A percentile compares a stretch with the other conserved stretches of the same genome.
Conservation (phyloP, 2,888 invertebrate genomes). For the Isoperla grammatica region DNA sequence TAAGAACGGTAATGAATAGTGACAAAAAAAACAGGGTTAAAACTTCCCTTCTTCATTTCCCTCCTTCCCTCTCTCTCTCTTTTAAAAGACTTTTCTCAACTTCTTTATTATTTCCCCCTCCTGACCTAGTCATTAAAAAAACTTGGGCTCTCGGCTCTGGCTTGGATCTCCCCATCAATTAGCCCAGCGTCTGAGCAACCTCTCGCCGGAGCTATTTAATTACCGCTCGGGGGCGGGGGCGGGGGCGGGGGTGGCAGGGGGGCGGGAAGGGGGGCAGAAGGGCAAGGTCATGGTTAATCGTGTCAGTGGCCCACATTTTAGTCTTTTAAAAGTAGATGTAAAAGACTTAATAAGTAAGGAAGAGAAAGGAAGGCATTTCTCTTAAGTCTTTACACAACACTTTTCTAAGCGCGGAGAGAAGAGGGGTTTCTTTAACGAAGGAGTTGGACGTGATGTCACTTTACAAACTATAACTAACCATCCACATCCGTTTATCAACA, state of each 20-base stretch:
- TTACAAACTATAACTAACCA: not conserved
- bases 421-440: not conserved
- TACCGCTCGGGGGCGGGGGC: conserved; percentile 22
- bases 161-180: conserved; percentile 23
- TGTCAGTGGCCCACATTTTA: conserved; percentile 27
- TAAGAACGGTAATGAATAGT: conserved; percentile 29
- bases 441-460: not conserved
- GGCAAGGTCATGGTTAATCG: conserved; percentile 21
- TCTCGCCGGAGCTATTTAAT: conserved; percentile 23
- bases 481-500: not conserved
- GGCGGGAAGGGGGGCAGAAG: not conserved
- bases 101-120: conserved; percentile 30
- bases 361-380: not conserved
- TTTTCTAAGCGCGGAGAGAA: not conserved
- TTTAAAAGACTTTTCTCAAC: conserved; percentile 28
- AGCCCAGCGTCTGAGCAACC: conserved; percentile 16
- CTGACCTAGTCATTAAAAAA: conserved; percentile 31
- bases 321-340: conserved; percentile 3
- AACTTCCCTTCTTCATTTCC: conserved; percentile 15
- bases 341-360: conserved; percentile 9
- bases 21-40: conserved; percentile 30
- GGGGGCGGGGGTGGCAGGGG: not conserved
- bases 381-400: not conserved
- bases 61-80: conserved; percentile 10
- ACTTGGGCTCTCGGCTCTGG: not conserved